These are phyloP conservation scores for Neodon shergylaensis DNA, from an alignment of 2,113 vertebrate species.

Conservation along the genomic window DNA sequence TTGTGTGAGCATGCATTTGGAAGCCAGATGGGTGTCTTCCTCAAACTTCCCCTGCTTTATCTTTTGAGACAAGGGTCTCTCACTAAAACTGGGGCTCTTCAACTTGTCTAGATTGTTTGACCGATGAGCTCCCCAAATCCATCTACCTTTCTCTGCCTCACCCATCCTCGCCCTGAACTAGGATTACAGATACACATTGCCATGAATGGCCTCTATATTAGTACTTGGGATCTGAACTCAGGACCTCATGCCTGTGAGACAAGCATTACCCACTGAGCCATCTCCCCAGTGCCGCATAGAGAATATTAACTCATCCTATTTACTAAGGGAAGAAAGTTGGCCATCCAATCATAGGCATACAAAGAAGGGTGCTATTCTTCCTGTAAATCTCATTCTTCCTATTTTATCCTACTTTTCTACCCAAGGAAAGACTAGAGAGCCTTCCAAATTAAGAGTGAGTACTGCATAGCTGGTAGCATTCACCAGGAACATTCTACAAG, in stretches of 20 bases:
- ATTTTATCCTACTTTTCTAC: background rate
- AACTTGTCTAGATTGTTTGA: background rate
- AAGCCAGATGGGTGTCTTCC: background rate
- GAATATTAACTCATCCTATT: background rate
- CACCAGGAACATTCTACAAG: background rate
- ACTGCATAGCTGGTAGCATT: background rate
- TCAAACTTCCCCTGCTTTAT: background rate
- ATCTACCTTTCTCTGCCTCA: background rate
- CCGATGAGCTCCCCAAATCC: background rate
- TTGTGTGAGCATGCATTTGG: background rate
- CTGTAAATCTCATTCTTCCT: background rate
- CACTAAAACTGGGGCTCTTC: too few relatives aligned
- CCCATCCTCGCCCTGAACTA: too few relatives aligned
- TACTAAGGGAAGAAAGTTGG: background rate
- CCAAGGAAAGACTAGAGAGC: background rate
- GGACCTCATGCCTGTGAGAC: background rate
- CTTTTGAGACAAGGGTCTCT: background rate
- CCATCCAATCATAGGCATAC: background rate
- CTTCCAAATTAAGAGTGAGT: background rate
- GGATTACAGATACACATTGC: background rate
- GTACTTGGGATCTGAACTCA: background rate
- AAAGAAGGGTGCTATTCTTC: background rate
- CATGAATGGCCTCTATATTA: background rate
- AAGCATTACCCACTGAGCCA: background rate
- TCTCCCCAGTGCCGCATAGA: background rate